Evolutionary conservation across 2,113 vertebrate species (phyloP).

Genomic region (Rattus rattus): DNA sequence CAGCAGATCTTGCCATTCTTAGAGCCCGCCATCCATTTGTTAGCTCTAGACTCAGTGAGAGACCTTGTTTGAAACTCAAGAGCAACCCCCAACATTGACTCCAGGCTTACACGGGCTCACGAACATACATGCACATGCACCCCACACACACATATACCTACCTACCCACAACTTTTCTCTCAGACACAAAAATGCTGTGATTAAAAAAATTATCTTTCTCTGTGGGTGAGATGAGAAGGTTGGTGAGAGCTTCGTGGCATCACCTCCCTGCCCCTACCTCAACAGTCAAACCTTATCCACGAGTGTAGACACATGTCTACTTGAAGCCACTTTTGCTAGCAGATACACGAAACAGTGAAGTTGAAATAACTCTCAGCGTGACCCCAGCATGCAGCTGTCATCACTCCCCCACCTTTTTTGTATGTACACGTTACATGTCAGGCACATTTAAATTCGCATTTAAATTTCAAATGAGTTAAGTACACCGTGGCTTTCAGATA

Average conservation of each 20-base stretch:
- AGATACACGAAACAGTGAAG: conserved; percentile 54
- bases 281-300: neutral
- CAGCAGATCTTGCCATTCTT: too few relatives aligned
- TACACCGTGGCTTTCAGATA: conserved; percentile 84
- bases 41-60: neutral
- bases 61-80: neutral
- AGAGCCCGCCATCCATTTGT: too few relatives aligned
- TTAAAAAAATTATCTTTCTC: conserved; percentile 48
- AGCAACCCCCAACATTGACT: too few relatives aligned
- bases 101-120: neutral
- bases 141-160: neutral
- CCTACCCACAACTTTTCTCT: neutral
- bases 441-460: conserved; percentile 85
- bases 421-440: conserved; percentile 69
- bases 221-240: conserved; percentile 2
- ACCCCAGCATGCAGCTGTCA: conserved; percentile 63
- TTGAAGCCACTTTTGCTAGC: conserved; percentile 52
- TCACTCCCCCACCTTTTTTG: neutral
- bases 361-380: conserved; percentile 77
- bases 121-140: neutral
- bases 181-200: neutral
- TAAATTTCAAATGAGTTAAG: conserved; percentile 88
- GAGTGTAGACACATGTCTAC: neutral
- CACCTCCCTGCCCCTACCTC: neutral
- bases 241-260: neutral